A percentile compares a stretch with the other conserved stretches of the same genome.
Conservation (phyloP, 2,113 vertebrate genomes). For the Silurus glanis region DNA sequence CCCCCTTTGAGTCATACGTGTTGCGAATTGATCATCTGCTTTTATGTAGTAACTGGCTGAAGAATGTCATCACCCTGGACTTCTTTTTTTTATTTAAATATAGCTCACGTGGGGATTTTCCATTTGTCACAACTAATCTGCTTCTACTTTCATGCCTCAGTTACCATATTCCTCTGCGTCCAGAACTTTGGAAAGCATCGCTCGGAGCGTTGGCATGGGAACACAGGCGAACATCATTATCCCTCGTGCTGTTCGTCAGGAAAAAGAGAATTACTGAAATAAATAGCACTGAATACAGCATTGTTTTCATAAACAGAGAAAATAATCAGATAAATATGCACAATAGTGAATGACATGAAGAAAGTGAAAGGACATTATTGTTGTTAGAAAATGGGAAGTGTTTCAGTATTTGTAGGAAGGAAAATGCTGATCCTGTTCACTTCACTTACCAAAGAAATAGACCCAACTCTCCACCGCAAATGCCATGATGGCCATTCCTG, state of each 20-base stretch:
- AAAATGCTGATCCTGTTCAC: neutral
- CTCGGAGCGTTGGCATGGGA: constrained; percentile 62
- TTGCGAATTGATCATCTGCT: neutral
- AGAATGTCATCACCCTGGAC: neutral
- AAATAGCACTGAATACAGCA: neutral
- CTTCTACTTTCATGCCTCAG: neutral
- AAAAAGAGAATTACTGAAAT: constrained; percentile 6
- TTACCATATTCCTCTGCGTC: constrained; percentile 59
- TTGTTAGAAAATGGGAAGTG: neutral
- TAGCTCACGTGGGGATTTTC: neutral
- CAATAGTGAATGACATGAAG: neutral
- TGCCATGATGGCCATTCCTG: constrained; percentile 59
- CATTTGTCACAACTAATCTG: neutral
- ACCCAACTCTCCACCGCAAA: constrained; percentile 56
- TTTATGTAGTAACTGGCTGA: neutral
- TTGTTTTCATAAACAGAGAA: neutral
- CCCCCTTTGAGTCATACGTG: neutral
- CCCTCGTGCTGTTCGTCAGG: constrained; percentile 51
- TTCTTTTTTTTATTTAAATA: constrained; percentile 6
- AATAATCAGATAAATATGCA: neutral
- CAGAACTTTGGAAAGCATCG: constrained; percentile 59
- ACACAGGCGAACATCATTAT: constrained; percentile 66
- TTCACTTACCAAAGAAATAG: constrained; percentile 59
- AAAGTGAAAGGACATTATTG: neutral
- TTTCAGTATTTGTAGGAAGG: neutral